Percentiles rank a stretch among this genome's conserved stretches.
Evolutionary conservation across 2,113 vertebrate genomes (phyloP).

Genomic region (Pipa parva): DNA sequence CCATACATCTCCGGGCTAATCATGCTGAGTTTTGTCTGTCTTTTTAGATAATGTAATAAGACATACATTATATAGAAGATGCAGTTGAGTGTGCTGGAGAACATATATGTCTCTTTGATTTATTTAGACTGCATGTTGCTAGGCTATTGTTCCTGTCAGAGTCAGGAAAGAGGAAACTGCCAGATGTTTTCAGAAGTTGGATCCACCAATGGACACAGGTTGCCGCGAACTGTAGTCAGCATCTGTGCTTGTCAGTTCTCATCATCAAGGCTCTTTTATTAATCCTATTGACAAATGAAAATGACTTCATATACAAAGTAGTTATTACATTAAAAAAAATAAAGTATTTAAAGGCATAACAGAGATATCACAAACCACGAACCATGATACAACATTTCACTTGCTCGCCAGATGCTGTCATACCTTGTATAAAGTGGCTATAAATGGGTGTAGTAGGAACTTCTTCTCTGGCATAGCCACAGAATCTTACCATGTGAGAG

Average conservation of each 20-base stretch:
- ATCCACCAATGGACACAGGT: constrained; percentile 7
- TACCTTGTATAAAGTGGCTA: too few species aligned
- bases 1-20: background rate
- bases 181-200: constrained; percentile 12
- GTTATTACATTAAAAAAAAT: too few species aligned
- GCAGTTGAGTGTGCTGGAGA: background rate
- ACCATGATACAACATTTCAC: too few species aligned
- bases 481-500: too few species aligned
- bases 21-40: background rate
- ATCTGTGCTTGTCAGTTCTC: constrained; percentile 23
- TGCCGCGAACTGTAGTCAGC: constrained; percentile 11
- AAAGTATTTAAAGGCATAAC: too few species aligned
- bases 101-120: constrained; percentile 1
- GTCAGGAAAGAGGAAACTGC: background rate
- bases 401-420: too few species aligned
- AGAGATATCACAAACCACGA: too few species aligned
- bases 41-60: background rate
- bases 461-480: too few species aligned
- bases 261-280: constrained; percentile 12
- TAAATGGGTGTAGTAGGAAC: too few species aligned
- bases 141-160: constrained; percentile 27
- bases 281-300: constrained; percentile 12
- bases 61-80: background rate
- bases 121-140: constrained; percentile 17
- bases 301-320: too few species aligned